These are phyloP conservation scores for Hylaeus anthracinus DNA, from an alignment of 1,140 invertebrate species.

Conservation along the genomic window DNA sequence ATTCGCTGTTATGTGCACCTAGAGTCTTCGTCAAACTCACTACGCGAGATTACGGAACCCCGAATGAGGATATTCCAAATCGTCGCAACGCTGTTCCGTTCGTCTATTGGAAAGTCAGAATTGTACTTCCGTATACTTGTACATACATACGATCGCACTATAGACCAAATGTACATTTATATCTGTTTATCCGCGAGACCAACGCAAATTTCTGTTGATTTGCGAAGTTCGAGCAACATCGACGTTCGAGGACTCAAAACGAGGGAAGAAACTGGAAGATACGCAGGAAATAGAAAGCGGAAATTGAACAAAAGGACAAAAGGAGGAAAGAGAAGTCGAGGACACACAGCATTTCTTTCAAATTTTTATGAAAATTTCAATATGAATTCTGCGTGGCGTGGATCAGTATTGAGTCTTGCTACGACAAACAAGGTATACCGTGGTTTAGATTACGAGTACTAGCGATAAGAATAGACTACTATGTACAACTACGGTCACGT, in stretches of 20 bases:
- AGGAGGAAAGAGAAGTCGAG: conserved; percentile 26
- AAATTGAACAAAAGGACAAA: not conserved
- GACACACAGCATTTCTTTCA: not conserved
- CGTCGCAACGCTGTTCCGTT: not conserved
- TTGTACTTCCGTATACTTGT: not conserved
- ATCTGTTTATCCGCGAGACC: not conserved
- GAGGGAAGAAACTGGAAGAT: conserved; percentile 37
- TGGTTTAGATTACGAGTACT: not conserved
- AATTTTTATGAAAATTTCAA: not conserved
- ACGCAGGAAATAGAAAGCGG: conserved; percentile 43
- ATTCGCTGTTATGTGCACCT: conserved; percentile 18
- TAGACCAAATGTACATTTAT: not conserved
- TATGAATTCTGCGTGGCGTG: no score
- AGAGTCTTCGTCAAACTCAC: conserved; percentile 17
- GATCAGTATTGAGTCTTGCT: conserved; percentile 16
- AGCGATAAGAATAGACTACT: not conserved
- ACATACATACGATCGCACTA: not conserved
- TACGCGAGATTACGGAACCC: conserved; percentile 10
- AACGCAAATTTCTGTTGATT: conserved; percentile 16
- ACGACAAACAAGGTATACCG: not conserved
- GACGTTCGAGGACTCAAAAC: conserved; percentile 18
- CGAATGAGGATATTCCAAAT: not conserved
- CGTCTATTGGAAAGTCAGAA: not conserved
- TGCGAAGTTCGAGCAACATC: conserved; percentile 27
- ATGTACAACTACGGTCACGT: not conserved